phyloP scores from a whole-genome alignment of 2,797 vertebrate species.

The Heteromormyrus szaboi region DNA sequence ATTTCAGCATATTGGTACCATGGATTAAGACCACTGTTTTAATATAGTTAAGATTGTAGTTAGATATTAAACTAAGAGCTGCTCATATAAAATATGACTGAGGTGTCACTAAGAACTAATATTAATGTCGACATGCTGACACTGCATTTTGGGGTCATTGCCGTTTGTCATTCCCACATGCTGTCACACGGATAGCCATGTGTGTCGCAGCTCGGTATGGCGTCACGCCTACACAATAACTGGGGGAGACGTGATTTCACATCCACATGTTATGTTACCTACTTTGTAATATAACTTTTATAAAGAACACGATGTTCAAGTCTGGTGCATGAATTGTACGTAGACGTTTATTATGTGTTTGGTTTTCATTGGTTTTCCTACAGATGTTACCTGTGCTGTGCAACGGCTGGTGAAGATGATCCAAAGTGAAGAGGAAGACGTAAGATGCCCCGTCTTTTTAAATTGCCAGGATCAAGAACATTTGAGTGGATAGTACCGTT shows the following conservation, averaged over 20 bases:
- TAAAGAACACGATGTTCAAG: not conserved
- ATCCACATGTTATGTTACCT: not conserved
- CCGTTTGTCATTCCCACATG: not conserved
- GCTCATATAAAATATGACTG: not conserved
- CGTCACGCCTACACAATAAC: not conserved
- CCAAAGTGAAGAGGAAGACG: constrained; percentile 74
- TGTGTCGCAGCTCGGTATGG: not conserved
- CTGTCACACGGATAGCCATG: not conserved
- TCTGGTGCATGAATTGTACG: not conserved
- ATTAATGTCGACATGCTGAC: not conserved
- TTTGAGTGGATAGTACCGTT: not conserved
- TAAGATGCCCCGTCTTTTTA: constrained; percentile 50
- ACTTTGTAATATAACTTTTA: not conserved
- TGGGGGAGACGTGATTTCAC: not conserved
- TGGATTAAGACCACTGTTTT: not conserved
- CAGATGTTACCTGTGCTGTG: constrained; percentile 61
- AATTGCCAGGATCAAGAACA: not conserved
- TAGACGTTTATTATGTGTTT: not conserved
- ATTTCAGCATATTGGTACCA: not conserved
- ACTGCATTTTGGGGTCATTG: not conserved
- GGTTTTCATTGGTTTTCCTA: not conserved
- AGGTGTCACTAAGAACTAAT: not conserved
- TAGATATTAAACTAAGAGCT: not conserved
- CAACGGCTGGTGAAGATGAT: constrained; percentile 71
- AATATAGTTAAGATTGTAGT: not conserved